phyloP scores from a whole-genome alignment of 2,888 invertebrate species.

The Apotomis capreana region DNA sequence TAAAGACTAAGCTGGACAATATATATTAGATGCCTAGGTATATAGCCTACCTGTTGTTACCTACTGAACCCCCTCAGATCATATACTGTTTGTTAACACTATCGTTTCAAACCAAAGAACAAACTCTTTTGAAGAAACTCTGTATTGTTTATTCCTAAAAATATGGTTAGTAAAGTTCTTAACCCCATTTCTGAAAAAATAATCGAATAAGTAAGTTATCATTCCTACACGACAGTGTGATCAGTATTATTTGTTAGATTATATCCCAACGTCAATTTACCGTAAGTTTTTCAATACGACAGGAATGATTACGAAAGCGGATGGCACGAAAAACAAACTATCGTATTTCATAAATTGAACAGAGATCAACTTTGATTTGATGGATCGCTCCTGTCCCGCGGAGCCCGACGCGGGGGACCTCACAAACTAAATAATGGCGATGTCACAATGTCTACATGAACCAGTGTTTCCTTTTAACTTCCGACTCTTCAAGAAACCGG shows the following conservation, averaged over 20 bases:
- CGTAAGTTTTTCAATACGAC: constrained; percentile 65
- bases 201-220: too few species aligned
- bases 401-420: constrained; percentile 11
- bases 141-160: too few species aligned
- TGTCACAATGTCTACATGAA: constrained; percentile 19
- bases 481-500: not conserved
- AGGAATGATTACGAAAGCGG: constrained; percentile 56
- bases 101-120: too few species aligned
- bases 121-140: too few species aligned
- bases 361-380: constrained; percentile 70
- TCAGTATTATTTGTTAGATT: not conserved
- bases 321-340: constrained; percentile 64
- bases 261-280: constrained; percentile 50
- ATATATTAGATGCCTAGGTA: too few species aligned
- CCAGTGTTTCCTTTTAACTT: constrained; percentile 1
- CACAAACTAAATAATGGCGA: constrained; percentile 26
- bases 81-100: too few species aligned
- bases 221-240: too few species aligned
- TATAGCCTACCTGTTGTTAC: too few species aligned
- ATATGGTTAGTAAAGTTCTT: too few species aligned
- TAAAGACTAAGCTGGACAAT: too few species aligned
- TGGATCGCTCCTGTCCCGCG: constrained; percentile 52
- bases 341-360: constrained; percentile 72
- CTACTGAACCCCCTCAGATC: too few species aligned
- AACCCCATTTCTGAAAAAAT: too few species aligned